Base-by-base conservation (phyloP, 2,797 vertebrate species). In the Trematomus bernacchii region DNA sequence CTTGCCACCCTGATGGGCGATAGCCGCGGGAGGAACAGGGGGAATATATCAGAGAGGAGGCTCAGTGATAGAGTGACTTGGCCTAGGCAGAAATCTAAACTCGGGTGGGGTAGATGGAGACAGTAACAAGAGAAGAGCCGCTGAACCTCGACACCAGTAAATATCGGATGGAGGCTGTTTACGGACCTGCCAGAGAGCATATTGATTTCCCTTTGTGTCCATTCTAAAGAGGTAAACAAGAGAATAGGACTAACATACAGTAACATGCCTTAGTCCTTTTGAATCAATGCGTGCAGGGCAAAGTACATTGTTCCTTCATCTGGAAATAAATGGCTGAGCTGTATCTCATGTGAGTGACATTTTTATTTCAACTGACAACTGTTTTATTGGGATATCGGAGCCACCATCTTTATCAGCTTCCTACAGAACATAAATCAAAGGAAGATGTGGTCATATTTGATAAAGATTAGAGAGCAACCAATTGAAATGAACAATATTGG, bases 131-230 rank as follows among this genome's bases (percentile, higher is more conserved):
- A 80, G 47, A 19, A 60, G 4, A 47, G 33, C 21, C 3, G 6
- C 70, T 70, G 84, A 69, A 80, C 69, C 76, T 63, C 8, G 14
- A 80, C 76, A 64, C 21, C 59, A 77, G 72, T 87, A 79, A 80
- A 81, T 73, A 86, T 71, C 7, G 14, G 16, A 79, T n/a, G 55
- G 54, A 71, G 71, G 76, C 80, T 77, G 76, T 88, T 90, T 85
- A 81, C 79, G 65, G 58, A 83, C 79, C 74, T 77, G 79, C 85
- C 77, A 77, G 74, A 61, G 77, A 54, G 43, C 12, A 9, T 69
- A 89, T 85, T 81, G 83, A 89, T 86, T 82, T 64, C 50, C 42
- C 50, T 37, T 57, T 80, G 73, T 85, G 80, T 85, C 74, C 71
- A 69, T 61, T 69, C 30, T 66, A 42, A 71, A 72, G 60, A 79